Evolutionary conservation across 2,888 invertebrate species (phyloP), one percentile per base, ranked within the genome.

Genomic region (Syritta pipiens): DNA sequence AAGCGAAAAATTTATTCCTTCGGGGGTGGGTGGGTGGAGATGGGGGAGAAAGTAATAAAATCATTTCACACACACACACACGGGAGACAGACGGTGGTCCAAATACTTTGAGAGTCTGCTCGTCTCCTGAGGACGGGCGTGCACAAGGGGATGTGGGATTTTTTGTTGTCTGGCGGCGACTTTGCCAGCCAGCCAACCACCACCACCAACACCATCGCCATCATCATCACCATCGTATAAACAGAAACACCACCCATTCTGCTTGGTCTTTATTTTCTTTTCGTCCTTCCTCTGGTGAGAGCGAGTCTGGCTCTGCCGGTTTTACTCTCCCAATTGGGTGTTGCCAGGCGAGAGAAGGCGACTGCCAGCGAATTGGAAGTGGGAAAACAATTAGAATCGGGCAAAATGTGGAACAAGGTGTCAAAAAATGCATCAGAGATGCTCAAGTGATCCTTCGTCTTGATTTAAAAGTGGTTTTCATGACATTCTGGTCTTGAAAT

Each of bases 161-260:
- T 65, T 26, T 60, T 65, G 48, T 72, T 77, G 77, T 77, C 77
- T 77, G 72, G 65, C 72, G 77, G 77, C 77, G 60, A 42, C 32
- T 42, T 71, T 14, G 48, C 53, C 5, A 32, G 7, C 44, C 22
- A 24, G 19, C n/a, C 44, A 59, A 32, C 20, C 42, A 40, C 17
- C 40, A 10, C 7, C 19, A 17, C 37, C 9, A 28, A 46, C 10
- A 24, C 40, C 48, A 68, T 40, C 12, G 12, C 32, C n/a, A 32
- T 32, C 32, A 32, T 32, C 14, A 37, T 37, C 37, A 17, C 19
- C 14, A 37, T 37, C 37, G 19, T 37, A 40, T 40, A 32, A 49
- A 32, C 48, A 28, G 24, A 32, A 35, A 46, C 7, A 32, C 32
- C 44, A 30, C 59, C 59, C 20, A 22, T 26, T 26, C 14, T 20